Percentiles rank a stretch among this genome's conserved stretches.
Conservation (phyloP, 2,113 vertebrate genomes). For the Epinephelus moara region DNA sequence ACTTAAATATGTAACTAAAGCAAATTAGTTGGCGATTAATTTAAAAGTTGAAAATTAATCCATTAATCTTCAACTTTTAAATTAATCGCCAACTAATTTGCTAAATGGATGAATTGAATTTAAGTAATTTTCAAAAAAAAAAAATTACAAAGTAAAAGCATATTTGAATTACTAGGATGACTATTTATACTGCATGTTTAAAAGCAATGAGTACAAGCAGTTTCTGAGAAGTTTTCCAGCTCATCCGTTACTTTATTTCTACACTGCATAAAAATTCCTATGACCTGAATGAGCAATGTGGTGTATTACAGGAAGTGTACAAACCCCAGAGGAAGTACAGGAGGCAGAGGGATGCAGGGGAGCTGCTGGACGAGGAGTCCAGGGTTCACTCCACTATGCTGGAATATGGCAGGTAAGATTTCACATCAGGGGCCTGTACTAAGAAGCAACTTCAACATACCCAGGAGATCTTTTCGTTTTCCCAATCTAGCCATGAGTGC, state of each 20-base stretch:
- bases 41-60: no score
- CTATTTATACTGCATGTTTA: not conserved
- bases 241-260: not conserved
- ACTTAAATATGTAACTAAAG: not conserved
- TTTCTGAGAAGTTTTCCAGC: not conserved
- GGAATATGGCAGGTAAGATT: conserved; percentile 93
- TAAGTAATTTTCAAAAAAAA: no score
- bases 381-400: conserved; percentile 93
- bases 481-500: no score
- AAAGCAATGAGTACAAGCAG: not conserved
- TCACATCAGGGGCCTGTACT: not conserved
- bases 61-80: no score
- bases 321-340: conserved; percentile 95
- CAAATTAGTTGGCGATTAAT: no score
- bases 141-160: not conserved
- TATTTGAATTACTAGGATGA: not conserved
- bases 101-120: no score
- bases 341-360: conserved; percentile 89
- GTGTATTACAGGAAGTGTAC: conserved; percentile 88
- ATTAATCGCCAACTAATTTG: no score
- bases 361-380: conserved; percentile 93
- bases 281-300: not conserved
- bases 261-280: not conserved
- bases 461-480: no score
- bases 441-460: no score